A percentile compares a stretch with the other conserved stretches of the same genome.
These are phyloP conservation scores for Muscicapa adusta DNA, from an alignment of 2,113 vertebrate species.

Conservation along the genomic window DNA sequence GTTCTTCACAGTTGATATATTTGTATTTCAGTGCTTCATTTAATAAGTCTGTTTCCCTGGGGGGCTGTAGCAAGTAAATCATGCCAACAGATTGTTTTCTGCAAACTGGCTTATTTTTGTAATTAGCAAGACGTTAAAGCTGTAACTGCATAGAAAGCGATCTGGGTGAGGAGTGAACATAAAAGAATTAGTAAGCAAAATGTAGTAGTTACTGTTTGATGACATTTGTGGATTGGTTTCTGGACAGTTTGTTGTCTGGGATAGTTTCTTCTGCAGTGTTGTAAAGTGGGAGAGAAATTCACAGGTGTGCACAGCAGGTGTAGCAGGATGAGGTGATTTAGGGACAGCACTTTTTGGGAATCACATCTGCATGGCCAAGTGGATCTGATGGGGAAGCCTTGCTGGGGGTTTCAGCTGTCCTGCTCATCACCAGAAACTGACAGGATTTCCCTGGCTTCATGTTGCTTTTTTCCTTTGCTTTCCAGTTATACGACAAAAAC, in stretches of 20 bases:
- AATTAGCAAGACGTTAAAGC: conserved; percentile 55
- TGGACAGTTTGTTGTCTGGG: background rate
- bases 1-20: conserved; percentile 62
- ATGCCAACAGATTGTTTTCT: conserved; percentile 59
- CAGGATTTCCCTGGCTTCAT: background rate
- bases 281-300: background rate
- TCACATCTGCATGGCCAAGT: background rate
- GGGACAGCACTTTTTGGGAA: background rate
- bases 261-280: rapidly evolving
- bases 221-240: conserved; percentile 3
- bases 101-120: conserved; percentile 58
- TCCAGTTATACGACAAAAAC: conserved; percentile 72
- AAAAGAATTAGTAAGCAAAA: conserved; percentile 46
- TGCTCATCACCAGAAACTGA: background rate
- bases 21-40: conserved; percentile 65
- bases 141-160: conserved; percentile 42
- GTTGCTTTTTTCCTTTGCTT: background rate
- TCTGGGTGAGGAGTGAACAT: background rate
- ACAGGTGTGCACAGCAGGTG: background rate
- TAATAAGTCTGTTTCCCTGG: conserved; percentile 60
- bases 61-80: conserved; percentile 60
- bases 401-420: background rate
- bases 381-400: background rate
- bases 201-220: conserved; percentile 20
- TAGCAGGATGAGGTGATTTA: background rate